Percentiles rank a stretch among this genome's conserved stretches.
Evolutionary conservation across 2,797 vertebrate species (phyloP).

Genomic region (Hippopotamyrus pictus): DNA sequence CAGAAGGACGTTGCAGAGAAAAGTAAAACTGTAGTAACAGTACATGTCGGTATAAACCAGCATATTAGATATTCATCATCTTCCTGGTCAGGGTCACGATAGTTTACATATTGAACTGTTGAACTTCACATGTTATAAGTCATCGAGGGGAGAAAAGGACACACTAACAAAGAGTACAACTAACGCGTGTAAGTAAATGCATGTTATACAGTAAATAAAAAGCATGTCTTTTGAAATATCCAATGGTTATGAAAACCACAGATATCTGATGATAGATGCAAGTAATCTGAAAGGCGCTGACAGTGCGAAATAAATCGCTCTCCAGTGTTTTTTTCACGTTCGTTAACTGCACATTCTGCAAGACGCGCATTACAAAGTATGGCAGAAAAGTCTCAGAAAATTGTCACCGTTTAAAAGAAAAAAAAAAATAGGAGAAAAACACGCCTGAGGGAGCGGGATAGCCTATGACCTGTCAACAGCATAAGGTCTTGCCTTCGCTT

Average conservation of each 20-base stretch:
- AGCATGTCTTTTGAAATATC: neutral
- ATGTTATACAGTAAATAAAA: neutral
- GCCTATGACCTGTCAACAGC: slow-evolving; percentile 1
- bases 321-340: neutral
- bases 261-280: neutral
- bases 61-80: neutral
- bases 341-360: neutral
- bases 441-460: neutral
- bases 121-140: neutral
- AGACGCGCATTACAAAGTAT: neutral
- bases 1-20: neutral
- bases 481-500: neutral
- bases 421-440: neutral
- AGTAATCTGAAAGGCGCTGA: neutral
- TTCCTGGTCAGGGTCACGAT: neutral
- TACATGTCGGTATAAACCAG: neutral
- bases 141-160: neutral
- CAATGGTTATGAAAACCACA: neutral
- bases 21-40: neutral
- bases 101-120: neutral
- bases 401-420: neutral
- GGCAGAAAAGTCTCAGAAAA: neutral
- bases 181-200: neutral
- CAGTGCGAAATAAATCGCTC: neutral
- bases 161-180: neutral